Evolutionary conservation across 1,140 invertebrate species (phyloP).

Genomic region (Paraescarpia echinospica): DNA sequence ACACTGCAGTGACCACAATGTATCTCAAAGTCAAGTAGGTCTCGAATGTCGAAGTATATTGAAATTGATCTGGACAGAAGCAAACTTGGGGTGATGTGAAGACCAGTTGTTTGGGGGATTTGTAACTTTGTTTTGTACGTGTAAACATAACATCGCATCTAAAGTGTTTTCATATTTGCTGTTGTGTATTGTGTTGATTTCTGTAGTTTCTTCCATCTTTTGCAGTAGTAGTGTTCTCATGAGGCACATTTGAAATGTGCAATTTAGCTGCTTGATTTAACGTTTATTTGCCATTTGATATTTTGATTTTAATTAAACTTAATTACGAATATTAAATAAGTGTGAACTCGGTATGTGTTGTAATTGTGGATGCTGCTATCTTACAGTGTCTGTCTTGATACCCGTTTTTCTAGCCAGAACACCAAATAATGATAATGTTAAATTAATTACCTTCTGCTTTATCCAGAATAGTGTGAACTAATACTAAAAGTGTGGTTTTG

Average conservation of each 20-base stretch:
- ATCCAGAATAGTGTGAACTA: neutral
- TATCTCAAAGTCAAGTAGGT: neutral
- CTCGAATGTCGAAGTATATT: neutral
- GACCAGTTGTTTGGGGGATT: neutral
- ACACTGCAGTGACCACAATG: neutral
- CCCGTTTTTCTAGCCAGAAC: neutral
- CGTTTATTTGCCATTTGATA: neutral
- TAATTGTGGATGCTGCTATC: neutral
- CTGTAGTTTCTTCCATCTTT: neutral
- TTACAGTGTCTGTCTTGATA: neutral
- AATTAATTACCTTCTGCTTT: neutral
- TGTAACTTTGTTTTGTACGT: neutral
- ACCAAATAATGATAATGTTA: neutral
- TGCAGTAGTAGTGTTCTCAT: neutral
- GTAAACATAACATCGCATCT: neutral
- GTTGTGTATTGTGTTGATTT: neutral
- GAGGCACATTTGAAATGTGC: neutral
- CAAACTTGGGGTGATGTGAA: neutral
- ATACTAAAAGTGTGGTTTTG: neutral
- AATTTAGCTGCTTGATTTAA: neutral
- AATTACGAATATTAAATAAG: neutral
- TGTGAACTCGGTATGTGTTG: neutral
- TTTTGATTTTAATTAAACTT: neutral
- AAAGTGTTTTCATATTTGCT: constrained; percentile 1
- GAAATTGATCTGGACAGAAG: neutral